Conservation (phyloP, 2,113 vertebrate genomes). For the Lepidothrix coronata region DNA sequence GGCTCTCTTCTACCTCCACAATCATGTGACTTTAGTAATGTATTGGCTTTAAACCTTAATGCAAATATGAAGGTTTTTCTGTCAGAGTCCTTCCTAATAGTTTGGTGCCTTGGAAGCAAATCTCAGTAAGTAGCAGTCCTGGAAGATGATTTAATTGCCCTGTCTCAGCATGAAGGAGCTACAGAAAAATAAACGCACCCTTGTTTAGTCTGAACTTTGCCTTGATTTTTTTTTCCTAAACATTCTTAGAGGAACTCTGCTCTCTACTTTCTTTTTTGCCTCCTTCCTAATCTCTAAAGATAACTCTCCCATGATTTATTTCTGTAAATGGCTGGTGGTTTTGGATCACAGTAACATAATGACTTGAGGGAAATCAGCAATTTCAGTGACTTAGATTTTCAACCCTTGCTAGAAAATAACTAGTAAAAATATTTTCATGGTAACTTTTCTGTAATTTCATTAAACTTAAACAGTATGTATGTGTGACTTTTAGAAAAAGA, state of each 20-base stretch:
- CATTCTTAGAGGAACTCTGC: background rate
- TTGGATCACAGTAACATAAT: background rate
- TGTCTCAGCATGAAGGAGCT: background rate
- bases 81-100: background rate
- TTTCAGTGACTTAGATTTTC: background rate
- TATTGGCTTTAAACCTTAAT: background rate
- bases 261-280: background rate
- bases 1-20: background rate
- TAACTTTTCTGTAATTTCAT: background rate
- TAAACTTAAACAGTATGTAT: background rate
- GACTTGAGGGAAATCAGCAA: background rate
- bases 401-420: background rate
- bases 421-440: background rate
- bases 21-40: background rate
- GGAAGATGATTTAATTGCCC: background rate
- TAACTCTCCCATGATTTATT: background rate
- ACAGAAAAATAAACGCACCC: background rate
- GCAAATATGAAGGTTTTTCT: background rate
- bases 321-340: background rate
- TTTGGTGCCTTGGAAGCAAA: background rate
- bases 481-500: background rate
- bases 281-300: background rate
- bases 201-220: constrained; percentile 29
- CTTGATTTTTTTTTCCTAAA: background rate
- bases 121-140: background rate